Evolutionary conservation across 2,797 vertebrate genomes (phyloP).

Genomic region (Pygocentrus nattereri): DNA sequence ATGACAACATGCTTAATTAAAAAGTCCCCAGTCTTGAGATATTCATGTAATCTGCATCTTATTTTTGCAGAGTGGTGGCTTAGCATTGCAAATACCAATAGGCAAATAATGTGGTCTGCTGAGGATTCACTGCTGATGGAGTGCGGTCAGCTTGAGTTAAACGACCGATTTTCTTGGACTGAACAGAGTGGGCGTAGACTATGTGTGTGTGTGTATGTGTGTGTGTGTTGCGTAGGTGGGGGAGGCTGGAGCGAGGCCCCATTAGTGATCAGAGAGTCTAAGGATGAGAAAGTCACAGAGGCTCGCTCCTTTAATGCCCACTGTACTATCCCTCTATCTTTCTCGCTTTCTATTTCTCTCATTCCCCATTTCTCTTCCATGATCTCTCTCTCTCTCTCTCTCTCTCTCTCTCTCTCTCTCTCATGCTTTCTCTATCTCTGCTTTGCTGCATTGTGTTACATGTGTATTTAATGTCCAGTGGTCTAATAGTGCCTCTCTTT

Average conservation of each 20-base stretch:
- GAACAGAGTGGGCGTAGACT: neutral
- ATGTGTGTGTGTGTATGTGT: slow-evolving; percentile 13
- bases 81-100: neutral
- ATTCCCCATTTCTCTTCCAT: no score
- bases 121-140: neutral
- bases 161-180: slow-evolving; percentile 8
- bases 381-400: neutral
- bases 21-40: neutral
- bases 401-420: no score
- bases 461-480: no score
- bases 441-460: no score
- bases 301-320: slow-evolving; percentile 47
- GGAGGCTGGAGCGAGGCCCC: slow-evolving; percentile 35
- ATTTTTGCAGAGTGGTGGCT: neutral
- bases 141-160: slow-evolving; percentile 15
- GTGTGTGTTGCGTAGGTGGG: slow-evolving; percentile 33
- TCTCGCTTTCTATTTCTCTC: neutral
- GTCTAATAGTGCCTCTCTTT: no score
- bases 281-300: slow-evolving; percentile 9
- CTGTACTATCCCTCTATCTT: neutral
- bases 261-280: slow-evolving; percentile 42
- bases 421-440: neutral
- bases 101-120: neutral
- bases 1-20: slow-evolving; percentile 24
- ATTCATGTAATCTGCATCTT: slow-evolving; percentile 2